These are phyloP conservation scores for Drosophila orena DNA, from an alignment of 1,140 invertebrate genomes.

Conservation along the genomic window DNA sequence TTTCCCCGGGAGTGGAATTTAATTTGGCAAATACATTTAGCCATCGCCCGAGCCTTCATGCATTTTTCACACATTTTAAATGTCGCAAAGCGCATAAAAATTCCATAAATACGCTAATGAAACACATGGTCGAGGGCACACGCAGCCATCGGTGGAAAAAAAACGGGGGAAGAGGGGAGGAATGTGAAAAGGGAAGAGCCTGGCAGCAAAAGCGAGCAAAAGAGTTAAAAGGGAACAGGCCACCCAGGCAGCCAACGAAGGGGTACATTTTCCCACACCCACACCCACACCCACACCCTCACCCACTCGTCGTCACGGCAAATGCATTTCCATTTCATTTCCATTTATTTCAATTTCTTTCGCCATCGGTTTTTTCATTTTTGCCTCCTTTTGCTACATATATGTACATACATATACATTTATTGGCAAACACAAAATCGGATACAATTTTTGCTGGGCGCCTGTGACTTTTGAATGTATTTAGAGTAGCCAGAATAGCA, in stretches of 20 bases:
- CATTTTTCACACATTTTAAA: constrained; percentile 66
- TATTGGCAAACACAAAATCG: constrained; percentile 30
- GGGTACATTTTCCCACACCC: constrained; percentile 6
- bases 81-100: constrained; percentile 64
- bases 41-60: constrained; percentile 29
- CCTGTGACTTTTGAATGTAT: constrained; percentile 59
- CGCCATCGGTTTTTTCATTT: constrained; percentile 12
- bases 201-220: constrained; percentile 16
- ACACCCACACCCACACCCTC: background rate
- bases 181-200: constrained; percentile 8
- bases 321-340: constrained; percentile 57
- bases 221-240: constrained; percentile 16
- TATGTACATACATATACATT: constrained; percentile 28
- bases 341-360: constrained; percentile 51
- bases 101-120: constrained; percentile 80
- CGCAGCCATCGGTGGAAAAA: constrained; percentile 10
- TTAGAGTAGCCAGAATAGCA: constrained; percentile 18
- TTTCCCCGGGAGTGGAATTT: constrained; percentile 40
- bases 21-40: constrained; percentile 58
- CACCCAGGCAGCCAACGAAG: constrained; percentile 37
- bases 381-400: background rate
- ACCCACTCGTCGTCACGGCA: constrained; percentile 10
- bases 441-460: constrained; percentile 44
- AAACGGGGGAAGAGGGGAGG: too few relatives aligned
- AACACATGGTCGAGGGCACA: constrained; percentile 57